phyloP scores from a whole-genome alignment of 1,140 invertebrate species.

The Musca domestica region DNA sequence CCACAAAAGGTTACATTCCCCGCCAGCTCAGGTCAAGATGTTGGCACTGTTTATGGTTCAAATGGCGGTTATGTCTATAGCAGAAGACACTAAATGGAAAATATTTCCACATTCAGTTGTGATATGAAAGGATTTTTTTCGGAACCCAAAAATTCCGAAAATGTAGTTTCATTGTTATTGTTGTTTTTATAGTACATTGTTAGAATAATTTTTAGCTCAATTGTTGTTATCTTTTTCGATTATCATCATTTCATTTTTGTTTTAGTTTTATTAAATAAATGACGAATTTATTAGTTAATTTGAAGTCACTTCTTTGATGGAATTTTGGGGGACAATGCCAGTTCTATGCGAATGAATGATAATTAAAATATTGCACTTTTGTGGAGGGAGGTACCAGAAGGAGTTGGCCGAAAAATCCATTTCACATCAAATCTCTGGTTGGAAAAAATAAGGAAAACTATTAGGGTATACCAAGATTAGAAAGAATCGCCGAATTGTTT shows the following conservation, averaged over 20 bases:
- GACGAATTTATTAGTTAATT: too few species aligned
- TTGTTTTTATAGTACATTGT: not conserved
- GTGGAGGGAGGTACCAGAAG: too few species aligned
- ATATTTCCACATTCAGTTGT: not conserved
- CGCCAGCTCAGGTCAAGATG: not conserved
- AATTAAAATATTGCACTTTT: too few species aligned
- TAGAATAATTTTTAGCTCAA: too few species aligned
- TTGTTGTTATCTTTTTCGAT: not conserved
- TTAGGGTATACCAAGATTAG: too few species aligned
- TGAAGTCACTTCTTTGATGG: too few species aligned
- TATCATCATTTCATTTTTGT: not conserved
- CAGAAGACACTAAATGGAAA: not conserved
- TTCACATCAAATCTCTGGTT: too few species aligned
- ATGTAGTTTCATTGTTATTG: not conserved
- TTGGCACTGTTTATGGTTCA: constrained; percentile 22
- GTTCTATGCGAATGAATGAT: too few species aligned
- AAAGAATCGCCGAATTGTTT: too few species aligned
- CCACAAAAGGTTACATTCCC: not conserved
- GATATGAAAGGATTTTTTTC: not conserved
- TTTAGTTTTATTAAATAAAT: not conserved
- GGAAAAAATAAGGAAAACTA: too few species aligned
- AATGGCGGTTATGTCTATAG: constrained; percentile 27
- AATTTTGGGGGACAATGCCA: too few species aligned
- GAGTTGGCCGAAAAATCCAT: too few species aligned
- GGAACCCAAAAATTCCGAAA: not conserved